phyloP scores from a whole-genome alignment of 2,113 vertebrate genomes.

The Artemisiospiza belli region DNA sequence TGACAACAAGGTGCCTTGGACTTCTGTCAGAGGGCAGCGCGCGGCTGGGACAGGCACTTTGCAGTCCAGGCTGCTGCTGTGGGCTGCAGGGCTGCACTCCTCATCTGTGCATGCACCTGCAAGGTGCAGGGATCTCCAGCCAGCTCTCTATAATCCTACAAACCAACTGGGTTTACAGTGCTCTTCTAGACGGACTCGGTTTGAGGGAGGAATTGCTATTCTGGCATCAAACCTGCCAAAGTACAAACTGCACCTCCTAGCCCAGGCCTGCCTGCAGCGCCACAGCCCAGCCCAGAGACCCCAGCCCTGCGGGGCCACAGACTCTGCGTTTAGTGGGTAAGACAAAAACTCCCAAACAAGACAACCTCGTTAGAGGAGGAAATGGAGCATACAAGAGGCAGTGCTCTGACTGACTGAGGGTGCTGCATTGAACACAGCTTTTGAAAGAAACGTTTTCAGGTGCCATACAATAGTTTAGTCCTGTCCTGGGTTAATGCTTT shows the following conservation, averaged over 20 bases:
- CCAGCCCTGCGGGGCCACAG: background rate
- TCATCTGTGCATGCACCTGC: too few relatives aligned
- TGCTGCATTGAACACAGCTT: background rate
- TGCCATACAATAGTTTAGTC: background rate
- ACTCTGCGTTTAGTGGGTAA: background rate
- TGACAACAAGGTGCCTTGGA: background rate
- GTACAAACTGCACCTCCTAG: background rate
- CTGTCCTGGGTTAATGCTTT: background rate
- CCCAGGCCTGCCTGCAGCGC: background rate
- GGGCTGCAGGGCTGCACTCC: background rate
- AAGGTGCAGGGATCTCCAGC: background rate
- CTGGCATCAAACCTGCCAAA: background rate
- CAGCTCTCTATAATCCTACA: background rate
- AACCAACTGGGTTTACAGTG: background rate
- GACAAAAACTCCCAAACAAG: background rate
- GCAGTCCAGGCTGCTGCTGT: background rate
- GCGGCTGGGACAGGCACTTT: background rate
- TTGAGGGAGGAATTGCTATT: background rate
- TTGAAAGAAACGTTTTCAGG: background rate
- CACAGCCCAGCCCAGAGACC: background rate
- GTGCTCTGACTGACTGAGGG: background rate
- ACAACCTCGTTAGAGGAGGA: background rate
- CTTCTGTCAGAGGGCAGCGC: background rate
- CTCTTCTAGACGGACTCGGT: accelerated
- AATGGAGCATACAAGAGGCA: background rate